Base-by-base conservation (phyloP, 2,888 invertebrate genomes). In the Laspeyria flexula region DNA sequence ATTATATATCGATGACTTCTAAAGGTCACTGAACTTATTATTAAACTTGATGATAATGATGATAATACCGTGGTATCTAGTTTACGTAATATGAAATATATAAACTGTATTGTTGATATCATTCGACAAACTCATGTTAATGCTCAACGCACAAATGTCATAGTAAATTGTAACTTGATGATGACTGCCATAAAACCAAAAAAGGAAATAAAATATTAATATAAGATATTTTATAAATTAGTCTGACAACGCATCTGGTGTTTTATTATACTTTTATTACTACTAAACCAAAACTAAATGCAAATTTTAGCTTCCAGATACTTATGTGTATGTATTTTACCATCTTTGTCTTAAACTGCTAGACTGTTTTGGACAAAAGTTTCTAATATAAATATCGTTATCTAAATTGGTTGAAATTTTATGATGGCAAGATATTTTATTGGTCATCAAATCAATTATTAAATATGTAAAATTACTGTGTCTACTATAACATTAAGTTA, bases 11-110 rank as follows among this genome's bases (percentile, higher is more conserved):
- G 43, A 60, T 68, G 46, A 13, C 7, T 27, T 34, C 31, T 39
- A 18, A 7, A 49, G 51, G 54, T 37, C 47, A 68, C 43, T 37
- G 46, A 45, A 49, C 54, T 15, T 31, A 46, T 51, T n/a, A n/a
- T 51, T 41, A 42, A 30, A 11, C 12, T 5, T 4, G 1, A 5
- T 21, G 21, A 21, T 25, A 25, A 25, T 25, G 30, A 46, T 49
- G 11, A 10, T 25, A 25, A 39, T 31, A 13, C 18, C 27, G 43
- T 11, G 15, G 16, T n/a, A 11, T 3, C 25, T 33, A 3, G 12
- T 43, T 25, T 23, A 23, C n/a, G 27, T 34, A 34, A 34, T 34
- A n/a, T 16, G 34, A 16, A n/a, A 34, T 10, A 16, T 9, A 31
- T 31, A 7, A 6, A 30, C 11, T 30, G 11, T 18, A 3, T 18